phyloP scores from a whole-genome alignment of 2,113 vertebrate species.

The Phylloscopus trochiloides region DNA sequence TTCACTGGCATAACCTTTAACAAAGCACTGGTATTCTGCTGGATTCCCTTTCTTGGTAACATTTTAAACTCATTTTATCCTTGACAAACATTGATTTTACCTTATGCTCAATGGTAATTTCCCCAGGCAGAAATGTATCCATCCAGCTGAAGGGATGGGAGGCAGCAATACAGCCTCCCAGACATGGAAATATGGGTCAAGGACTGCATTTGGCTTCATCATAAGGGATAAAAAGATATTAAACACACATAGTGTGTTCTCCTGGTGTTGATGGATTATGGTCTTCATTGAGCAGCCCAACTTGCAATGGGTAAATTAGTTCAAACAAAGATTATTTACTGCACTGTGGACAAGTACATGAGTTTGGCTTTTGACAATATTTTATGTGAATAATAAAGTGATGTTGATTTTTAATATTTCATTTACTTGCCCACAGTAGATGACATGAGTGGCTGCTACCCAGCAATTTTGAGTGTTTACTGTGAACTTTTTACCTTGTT shows the following conservation, averaged over 20 bases:
- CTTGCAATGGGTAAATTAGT: not conserved
- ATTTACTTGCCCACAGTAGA: not conserved
- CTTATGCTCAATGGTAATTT: not conserved
- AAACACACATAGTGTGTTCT: accelerated
- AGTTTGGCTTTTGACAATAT: not conserved
- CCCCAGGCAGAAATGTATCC: not conserved
- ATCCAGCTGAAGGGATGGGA: not conserved
- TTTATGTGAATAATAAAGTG: not conserved
- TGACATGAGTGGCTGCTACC: not conserved
- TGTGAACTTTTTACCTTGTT: slow-evolving; percentile 29
- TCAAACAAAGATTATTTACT: not conserved
- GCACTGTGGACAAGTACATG: not conserved
- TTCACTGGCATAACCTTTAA: not conserved
- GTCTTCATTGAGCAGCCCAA: not conserved
- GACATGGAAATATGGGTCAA: not conserved
- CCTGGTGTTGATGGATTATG: not conserved
- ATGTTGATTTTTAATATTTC: not conserved
- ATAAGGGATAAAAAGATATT: not conserved
- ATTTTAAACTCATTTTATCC: not conserved
- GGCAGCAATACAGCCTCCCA: not conserved
- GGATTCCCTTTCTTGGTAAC: not conserved
- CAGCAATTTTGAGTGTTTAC: not conserved
- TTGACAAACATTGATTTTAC: not conserved
- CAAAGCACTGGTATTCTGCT: not conserved
- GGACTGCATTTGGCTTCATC: not conserved